Evolutionary conservation across 2,888 invertebrate species (phyloP).

Genomic region (Chrysolina americana): DNA sequence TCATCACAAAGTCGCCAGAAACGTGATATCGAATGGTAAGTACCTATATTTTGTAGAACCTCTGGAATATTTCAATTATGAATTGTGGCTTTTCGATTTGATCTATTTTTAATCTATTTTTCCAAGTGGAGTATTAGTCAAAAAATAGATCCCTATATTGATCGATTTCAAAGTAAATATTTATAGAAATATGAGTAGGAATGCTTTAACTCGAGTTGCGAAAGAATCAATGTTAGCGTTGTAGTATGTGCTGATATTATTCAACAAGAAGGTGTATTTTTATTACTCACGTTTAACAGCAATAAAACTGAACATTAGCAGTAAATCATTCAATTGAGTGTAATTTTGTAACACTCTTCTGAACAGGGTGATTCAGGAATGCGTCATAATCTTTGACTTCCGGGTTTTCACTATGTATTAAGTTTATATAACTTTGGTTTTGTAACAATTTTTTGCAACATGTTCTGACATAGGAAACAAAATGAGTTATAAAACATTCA

Average conservation of each 20-base stretch:
- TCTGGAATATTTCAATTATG: slow-evolving; percentile 8
- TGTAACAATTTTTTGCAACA: too few species aligned
- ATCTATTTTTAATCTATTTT: slow-evolving; percentile 10
- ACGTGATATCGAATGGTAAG: slow-evolving; percentile 55
- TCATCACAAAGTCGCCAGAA: slow-evolving; percentile 21
- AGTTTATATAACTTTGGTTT: too few species aligned
- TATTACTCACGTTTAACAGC: background rate
- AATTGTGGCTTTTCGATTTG: slow-evolving; percentile 3
- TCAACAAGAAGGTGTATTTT: slow-evolving; percentile 18
- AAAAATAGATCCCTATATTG: slow-evolving; percentile 28
- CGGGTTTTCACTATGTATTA: too few species aligned
- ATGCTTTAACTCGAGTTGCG: background rate
- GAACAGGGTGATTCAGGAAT: background rate
- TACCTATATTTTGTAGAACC: background rate
- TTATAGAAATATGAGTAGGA: slow-evolving; percentile 44
- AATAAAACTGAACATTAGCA: background rate
- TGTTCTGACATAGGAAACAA: too few species aligned
- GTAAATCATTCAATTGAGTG: slow-evolving; percentile 5
- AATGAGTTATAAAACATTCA: too few species aligned
- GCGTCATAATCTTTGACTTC: background rate
- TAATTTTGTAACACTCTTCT: background rate
- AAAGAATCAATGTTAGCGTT: slow-evolving; percentile 2
- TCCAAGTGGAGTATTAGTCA: background rate
- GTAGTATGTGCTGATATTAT: background rate
- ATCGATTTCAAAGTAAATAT: slow-evolving; percentile 50